phyloP scores from a whole-genome alignment of 2,113 vertebrate genomes.

The Chamaetylas fuelleborni region DNA sequence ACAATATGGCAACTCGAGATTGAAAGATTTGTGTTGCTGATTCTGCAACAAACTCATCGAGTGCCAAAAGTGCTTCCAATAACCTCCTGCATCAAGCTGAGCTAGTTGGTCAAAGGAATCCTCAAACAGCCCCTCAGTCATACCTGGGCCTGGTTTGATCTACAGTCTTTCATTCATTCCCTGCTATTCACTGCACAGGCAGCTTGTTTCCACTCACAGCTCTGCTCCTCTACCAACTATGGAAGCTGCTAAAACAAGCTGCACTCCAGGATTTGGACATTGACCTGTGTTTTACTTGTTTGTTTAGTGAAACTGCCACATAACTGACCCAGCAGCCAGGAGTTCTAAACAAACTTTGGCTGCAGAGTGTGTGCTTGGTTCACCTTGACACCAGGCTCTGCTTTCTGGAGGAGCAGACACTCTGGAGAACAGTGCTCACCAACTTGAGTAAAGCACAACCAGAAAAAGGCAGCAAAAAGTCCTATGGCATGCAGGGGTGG shows the following conservation, averaged over 20 bases:
- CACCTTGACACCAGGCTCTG: constrained; percentile 15
- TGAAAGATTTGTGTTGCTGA: constrained; percentile 19
- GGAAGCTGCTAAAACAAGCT: constrained; percentile 1
- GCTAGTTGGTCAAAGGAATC: background rate
- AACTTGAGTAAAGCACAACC: background rate
- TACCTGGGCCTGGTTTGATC: background rate
- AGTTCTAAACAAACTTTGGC: constrained; percentile 11
- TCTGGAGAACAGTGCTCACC: background rate
- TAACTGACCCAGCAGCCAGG: constrained; percentile 6
- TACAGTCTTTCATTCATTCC: background rate
- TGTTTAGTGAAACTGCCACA: constrained; percentile 45
- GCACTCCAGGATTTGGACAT: constrained; percentile 26
- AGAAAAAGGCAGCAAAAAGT: background rate
- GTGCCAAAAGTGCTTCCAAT: background rate
- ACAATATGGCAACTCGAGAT: background rate
- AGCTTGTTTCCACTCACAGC: background rate
- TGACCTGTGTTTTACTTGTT: constrained; percentile 54
- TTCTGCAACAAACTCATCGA: background rate
- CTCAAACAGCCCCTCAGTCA: background rate
- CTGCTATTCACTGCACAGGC: background rate
- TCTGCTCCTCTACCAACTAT: background rate
- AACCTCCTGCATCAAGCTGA: background rate
- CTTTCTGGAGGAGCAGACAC: background rate
- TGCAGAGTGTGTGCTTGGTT: constrained; percentile 3
- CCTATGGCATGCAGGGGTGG: no score